A percentile compares a stretch with the other conserved stretches of the same genome.
Evolutionary conservation across 37 sponge, comb jelly and placozoan species (phyloP).

Genomic region (Aplysina aerophoba): DNA sequence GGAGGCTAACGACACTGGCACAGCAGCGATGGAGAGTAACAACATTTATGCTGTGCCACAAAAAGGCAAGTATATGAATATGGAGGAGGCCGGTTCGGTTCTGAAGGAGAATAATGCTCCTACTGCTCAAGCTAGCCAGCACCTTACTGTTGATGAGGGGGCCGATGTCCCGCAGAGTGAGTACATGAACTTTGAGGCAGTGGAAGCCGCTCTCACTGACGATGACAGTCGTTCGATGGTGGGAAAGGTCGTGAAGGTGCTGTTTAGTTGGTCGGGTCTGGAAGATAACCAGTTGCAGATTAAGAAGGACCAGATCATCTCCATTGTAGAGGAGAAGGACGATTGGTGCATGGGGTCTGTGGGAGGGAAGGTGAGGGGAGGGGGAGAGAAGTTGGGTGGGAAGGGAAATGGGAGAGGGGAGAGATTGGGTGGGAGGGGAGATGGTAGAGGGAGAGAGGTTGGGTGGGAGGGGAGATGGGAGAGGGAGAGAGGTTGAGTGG

Average conservation of each 20-base stretch:
- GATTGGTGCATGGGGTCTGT: slow-evolving; percentile 76
- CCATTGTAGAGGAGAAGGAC: slow-evolving; percentile 53
- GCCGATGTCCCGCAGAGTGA: not conserved
- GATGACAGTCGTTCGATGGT: slow-evolving; percentile 14
- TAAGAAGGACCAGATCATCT: slow-evolving; percentile 50
- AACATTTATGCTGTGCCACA: not conserved
- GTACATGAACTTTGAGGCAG: slow-evolving; percentile 13
- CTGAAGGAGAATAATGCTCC: too few species aligned
- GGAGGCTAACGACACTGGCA: too few species aligned
- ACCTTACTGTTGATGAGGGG: too few species aligned
- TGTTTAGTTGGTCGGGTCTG: slow-evolving; percentile 61
- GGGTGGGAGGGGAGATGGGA: too few species aligned
- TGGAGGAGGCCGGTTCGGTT: too few species aligned
- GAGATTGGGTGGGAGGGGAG: too few species aligned
- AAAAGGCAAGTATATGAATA: too few species aligned
- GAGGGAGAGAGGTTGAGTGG: too few species aligned
- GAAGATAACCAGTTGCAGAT: slow-evolving; percentile 69
- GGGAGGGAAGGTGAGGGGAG: slow-evolving; percentile 4
- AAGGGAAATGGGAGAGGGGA: not conserved
- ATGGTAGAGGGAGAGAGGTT: too few species aligned
- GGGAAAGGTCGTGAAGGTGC: slow-evolving; percentile 41
- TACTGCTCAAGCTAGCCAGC: too few species aligned
- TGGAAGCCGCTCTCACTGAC: not conserved
- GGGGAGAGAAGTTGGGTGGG: too few species aligned
- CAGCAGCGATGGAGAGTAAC: not conserved